Conservation (phyloP, 2,113 vertebrate genomes). For the Ameiurus melas region DNA sequence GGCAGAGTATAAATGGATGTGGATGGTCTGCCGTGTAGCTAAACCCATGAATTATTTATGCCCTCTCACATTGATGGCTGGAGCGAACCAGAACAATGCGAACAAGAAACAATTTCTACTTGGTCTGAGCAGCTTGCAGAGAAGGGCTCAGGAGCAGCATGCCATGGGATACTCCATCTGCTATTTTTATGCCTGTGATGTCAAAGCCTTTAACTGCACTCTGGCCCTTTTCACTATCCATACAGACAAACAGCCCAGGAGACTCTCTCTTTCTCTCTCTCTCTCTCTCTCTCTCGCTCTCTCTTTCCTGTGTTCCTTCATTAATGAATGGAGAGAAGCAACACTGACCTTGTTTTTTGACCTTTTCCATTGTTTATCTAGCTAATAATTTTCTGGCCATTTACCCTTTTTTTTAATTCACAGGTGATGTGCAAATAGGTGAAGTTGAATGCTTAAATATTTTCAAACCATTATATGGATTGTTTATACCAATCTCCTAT, state of each 20-base stretch:
- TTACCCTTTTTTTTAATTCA: neutral
- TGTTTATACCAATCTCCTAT: neutral
- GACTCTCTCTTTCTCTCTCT: slow-evolving; percentile 2
- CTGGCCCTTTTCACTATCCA: slow-evolving; percentile 42
- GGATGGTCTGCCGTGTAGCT: slow-evolving; percentile 21
- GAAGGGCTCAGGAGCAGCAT: slow-evolving; percentile 50
- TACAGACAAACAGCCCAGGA: slow-evolving; percentile 43
- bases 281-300: slow-evolving; percentile 4
- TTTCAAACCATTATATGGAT: neutral
- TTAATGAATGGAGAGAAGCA: slow-evolving; percentile 33
- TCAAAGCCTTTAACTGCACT: slow-evolving; percentile 60
- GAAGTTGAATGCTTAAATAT: neutral
- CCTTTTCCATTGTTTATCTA: neutral
- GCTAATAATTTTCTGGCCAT: no score
- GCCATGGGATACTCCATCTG: slow-evolving; percentile 74
- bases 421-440: neutral
- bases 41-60: slow-evolving; percentile 68
- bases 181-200: slow-evolving; percentile 69
- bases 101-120: slow-evolving; percentile 68
- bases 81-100: slow-evolving; percentile 62
- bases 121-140: slow-evolving; percentile 60
- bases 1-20: slow-evolving; percentile 13
- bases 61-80: slow-evolving; percentile 61
- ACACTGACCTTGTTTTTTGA: slow-evolving; percentile 27
- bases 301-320: slow-evolving; percentile 12